Conservation (phyloP, 2,113 vertebrate genomes). For the Danionella cerebrum region DNA sequence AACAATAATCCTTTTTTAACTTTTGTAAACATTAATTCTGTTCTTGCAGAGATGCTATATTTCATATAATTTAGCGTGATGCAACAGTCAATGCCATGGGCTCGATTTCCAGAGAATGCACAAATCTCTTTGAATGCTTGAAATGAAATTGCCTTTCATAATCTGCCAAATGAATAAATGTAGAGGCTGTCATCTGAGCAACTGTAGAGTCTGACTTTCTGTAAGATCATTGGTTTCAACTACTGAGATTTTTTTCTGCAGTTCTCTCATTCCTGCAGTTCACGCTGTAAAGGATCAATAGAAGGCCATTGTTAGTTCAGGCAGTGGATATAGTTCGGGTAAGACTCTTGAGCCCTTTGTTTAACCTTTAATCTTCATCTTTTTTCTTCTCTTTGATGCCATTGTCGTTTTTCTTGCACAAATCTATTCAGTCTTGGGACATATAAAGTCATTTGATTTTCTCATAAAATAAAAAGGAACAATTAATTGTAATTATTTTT, state of each 20-base stretch:
- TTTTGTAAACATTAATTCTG: too few relatives aligned
- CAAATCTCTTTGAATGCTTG: not conserved
- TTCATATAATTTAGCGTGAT: too few relatives aligned
- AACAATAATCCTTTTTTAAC: too few relatives aligned
- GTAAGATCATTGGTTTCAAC: not conserved
- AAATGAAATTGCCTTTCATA: too few relatives aligned
- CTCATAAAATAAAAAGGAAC: not conserved
- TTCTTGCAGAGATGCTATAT: too few relatives aligned
- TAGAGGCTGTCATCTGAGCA: not conserved
- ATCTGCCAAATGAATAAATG: not conserved
- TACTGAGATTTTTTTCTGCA: not conserved
- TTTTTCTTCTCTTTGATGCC: not conserved
- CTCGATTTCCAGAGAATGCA: not conserved
- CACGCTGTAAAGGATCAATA: conserved; percentile 3
- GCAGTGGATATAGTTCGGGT: not conserved
- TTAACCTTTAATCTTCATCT: conserved; percentile 9
- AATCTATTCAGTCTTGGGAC: not conserved
- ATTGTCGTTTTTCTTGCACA: not conserved
- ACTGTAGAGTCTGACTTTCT: not conserved
- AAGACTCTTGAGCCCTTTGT: not conserved
- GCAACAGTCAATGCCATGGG: not conserved
- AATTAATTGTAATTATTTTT: too few relatives aligned
- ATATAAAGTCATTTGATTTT: not conserved
- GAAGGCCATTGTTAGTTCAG: not conserved
- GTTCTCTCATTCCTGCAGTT: not conserved